A percentile compares a stretch with the other conserved stretches of the same genome.
Conservation (phyloP, 2,797 vertebrate genomes). For the Siniperca scherzeri region DNA sequence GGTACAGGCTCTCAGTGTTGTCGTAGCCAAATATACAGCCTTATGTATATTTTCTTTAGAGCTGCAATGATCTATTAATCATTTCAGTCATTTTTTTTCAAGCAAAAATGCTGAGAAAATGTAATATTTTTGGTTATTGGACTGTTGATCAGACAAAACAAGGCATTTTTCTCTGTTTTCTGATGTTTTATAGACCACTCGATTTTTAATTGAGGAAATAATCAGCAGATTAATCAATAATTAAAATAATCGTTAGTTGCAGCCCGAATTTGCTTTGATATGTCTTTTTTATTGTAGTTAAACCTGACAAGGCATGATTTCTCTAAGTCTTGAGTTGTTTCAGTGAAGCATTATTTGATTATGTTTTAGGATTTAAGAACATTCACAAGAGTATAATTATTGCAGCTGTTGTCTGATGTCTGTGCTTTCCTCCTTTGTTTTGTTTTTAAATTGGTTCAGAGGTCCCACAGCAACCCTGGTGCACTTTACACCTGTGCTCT, state of each 20-base stretch:
- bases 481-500: slow-evolving; percentile 90
- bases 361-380: neutral
- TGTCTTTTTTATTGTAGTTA: neutral
- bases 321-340: neutral
- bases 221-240: neutral
- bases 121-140: neutral
- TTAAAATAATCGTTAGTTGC: neutral
- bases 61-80: neutral
- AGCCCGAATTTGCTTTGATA: neutral
- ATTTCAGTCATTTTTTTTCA: too few relatives aligned
- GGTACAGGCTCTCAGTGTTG: slow-evolving; percentile 75
- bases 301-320: neutral
- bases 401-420: neutral
- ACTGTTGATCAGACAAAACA: neutral
- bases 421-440: neutral
- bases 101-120: neutral
- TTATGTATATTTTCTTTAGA: neutral
- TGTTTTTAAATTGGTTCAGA: slow-evolving; percentile 75
- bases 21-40: neutral
- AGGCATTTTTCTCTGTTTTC: neutral
- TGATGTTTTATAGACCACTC: neutral
- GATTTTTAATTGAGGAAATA: neutral
- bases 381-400: neutral
- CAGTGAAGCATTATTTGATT: neutral
- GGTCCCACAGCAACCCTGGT: slow-evolving; percentile 86